A percentile compares a stretch with the other conserved stretches of the same genome.
phyloP scores from a whole-genome alignment of 2,797 vertebrate genomes.

The Sebastes umbrosus region DNA sequence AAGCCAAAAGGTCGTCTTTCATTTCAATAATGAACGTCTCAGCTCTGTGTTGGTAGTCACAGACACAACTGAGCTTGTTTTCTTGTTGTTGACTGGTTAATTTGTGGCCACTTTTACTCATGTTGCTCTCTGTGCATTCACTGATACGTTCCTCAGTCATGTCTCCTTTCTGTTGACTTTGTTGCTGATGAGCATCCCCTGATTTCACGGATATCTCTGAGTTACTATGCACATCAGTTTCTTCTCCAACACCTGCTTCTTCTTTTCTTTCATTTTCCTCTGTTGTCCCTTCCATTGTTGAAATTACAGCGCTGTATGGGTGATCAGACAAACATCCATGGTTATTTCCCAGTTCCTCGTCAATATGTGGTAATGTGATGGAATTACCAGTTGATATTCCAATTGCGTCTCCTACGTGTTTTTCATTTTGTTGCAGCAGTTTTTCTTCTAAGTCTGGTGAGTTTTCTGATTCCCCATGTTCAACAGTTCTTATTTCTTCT shows the following conservation, averaged over 20 bases:
- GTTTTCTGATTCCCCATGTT: neutral
- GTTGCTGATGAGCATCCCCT: conserved; percentile 1
- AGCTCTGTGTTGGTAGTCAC: neutral
- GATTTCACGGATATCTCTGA: neutral
- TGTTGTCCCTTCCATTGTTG: neutral
- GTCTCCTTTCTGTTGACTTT: conserved; percentile 7
- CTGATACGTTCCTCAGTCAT: neutral
- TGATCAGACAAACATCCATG: neutral
- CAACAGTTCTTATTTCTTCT: conserved; percentile 2
- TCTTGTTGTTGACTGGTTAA: neutral
- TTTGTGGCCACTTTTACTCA: neutral
- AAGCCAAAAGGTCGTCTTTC: conserved; percentile 18
- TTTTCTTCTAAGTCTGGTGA: neutral
- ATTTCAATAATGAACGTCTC: conserved; percentile 16
- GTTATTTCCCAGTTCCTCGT: neutral
- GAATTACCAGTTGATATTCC: no score
- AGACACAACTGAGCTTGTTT: conserved; percentile 1
- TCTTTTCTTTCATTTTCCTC: neutral
- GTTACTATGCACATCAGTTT: neutral
- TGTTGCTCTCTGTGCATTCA: conserved; percentile 4
- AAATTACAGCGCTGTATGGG: neutral
- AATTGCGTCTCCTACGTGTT: neutral
- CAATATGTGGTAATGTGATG: neutral
- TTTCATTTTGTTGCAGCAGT: neutral
- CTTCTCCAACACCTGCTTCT: neutral